Base-by-base conservation (phyloP, 2,797 vertebrate genomes). In the Bradypus variegatus region DNA sequence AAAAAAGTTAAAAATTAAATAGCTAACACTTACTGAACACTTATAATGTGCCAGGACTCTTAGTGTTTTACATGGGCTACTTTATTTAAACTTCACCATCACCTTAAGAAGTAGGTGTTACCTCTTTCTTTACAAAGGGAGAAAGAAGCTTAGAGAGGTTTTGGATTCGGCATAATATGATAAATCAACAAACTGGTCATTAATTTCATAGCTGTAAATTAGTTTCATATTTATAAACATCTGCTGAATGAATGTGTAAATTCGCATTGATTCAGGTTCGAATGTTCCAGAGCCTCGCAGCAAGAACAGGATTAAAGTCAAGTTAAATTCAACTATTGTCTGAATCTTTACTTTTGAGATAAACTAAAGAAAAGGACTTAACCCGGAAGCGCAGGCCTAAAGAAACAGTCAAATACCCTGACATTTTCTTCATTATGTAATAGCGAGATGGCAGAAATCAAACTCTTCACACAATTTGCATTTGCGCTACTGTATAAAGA, bases 401-500 rank as follows among this genome's bases (percentile, higher is more conserved):
- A 50, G 45, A 50, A 38, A 50, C 1, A 58, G 45, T 2, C 45
- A 19, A 11, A 14, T 45, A 16, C 21, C 15, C 18, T 50, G 41
- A 75, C 16, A 33, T 19, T 10, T 76, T 8, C 73, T 50, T 7
- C 5, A 76, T 50, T 21, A 69, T 50, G 10, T 76, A 29, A 19
- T 25, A 15, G 7, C 7, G 1, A 50, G 73, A 33, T 27, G 48
- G 73, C 15, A 76, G 73, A 29, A 31, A 50, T 50, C 73, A 75
- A 31, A 48, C 13, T n/a, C 15, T 18, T 69, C 67, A 5, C 62
- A 38, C n/a, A 21, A 77, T 33, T 41, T 18, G 8, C 3, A 5
- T 29, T 36, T 50, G 0, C 1, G 5, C 25, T 11, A 13, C 31
- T 53, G 38, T 4, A 2, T 29, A 1, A 50, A 29, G 45, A 33